Evolutionary conservation across 2,797 vertebrate genomes (phyloP).

Genomic region (Euthynnus affinis): DNA sequence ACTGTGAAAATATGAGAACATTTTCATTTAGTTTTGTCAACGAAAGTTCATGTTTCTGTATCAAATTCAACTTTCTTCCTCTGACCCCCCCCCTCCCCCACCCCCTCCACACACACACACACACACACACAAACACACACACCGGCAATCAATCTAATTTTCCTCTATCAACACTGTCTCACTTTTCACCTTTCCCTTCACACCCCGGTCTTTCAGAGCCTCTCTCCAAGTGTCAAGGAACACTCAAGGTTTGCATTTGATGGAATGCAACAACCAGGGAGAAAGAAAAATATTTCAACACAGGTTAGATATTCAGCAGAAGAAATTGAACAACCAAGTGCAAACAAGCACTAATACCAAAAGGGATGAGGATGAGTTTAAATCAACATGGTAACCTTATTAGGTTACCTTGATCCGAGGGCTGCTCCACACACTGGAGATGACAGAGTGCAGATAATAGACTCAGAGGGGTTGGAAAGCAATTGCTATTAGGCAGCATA

Average conservation of each 20-base stretch:
- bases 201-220: conserved; percentile 19
- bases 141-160: conserved; percentile 14
- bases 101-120: conserved; percentile 14
- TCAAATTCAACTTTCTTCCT: background rate
- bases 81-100: background rate
- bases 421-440: conserved; percentile 21
- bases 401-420: conserved; percentile 13
- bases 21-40: background rate
- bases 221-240: conserved; percentile 11
- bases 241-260: conserved; percentile 11
- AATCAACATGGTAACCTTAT: conserved; percentile 27
- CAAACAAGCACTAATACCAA: conserved; percentile 20
- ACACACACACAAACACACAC: conserved; percentile 21
- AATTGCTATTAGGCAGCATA: background rate
- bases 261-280: background rate
- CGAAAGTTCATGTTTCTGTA: background rate
- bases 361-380: conserved; percentile 26
- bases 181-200: conserved; percentile 41
- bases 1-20: background rate
- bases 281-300: conserved; percentile 34
- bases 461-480: conserved; percentile 25
- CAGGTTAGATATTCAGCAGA: background rate
- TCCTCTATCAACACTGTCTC: conserved; percentile 35
- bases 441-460: conserved; percentile 28
- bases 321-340: conserved; percentile 4